Base-by-base conservation (phyloP, 2,797 vertebrate genomes). In the Stomatorhinus walkeri region DNA sequence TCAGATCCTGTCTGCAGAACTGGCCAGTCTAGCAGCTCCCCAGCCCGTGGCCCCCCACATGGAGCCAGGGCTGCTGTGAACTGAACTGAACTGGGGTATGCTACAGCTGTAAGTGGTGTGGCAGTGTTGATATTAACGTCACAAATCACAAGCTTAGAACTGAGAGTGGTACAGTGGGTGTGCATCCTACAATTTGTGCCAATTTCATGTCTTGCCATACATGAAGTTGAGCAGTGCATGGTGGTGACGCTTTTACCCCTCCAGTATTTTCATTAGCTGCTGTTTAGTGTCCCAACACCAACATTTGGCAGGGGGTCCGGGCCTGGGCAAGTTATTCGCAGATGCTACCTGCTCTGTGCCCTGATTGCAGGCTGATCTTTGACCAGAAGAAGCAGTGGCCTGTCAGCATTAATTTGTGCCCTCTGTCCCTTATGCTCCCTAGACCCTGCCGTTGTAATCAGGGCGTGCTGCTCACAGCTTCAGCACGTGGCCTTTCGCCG, bases 361-460 rank as follows among this genome's bases (percentile, higher is more conserved):
- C 88, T 92, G 92, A 92, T 89, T 92, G 93, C 54, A 68, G 68
- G 91, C 90, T 89, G 93, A 94, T 93, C 94, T 93, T 92, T 95
- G 94, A 93, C 95, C 96, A 94, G 92, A 0, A 51, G 89, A 95
- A 94, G 61, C 93, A 61, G 93, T 61, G 90, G 91, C 92, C 93
- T 88, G 93, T 93, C 91, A 88, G 91, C 81, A 91, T 93, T 95
- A 92, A 94, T 91, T 94, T 93, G 91, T 90, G 81, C 89, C 89
- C 90, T 91, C 89, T 89, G 89, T 22, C 32, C 92, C 90, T 88
- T 91, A 93, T 2, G 51, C 85, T 84, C 89, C 16, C 91, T 94
- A 95, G 95, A 93, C 91, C 8, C 88, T 90, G 90, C 90, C 88
- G 91, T 90, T 89, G 89, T 89, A 85, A n/a, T n/a, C 88, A 88